phyloP scores from a whole-genome alignment of 2,113 vertebrate genomes.

The mouse (Mus musculus) region DNA sequence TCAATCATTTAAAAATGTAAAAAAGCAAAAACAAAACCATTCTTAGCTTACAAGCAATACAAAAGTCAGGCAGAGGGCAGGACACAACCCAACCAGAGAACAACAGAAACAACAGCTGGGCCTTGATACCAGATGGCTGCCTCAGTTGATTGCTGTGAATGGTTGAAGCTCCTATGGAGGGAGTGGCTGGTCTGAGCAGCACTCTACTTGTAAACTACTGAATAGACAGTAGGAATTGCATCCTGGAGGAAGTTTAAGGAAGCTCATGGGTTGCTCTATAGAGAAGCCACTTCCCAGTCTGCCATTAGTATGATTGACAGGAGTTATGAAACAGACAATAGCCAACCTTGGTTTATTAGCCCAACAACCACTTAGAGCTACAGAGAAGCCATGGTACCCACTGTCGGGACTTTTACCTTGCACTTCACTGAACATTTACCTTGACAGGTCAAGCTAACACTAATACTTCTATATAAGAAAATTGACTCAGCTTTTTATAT shows the following conservation, averaged over 20 bases:
- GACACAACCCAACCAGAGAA: neutral
- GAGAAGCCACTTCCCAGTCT: neutral
- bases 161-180: neutral
- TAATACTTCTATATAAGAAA: neutral
- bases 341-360: neutral
- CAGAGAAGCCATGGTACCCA: neutral
- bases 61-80: neutral
- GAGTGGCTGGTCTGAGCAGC: neutral
- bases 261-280: neutral
- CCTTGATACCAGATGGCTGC: neutral
- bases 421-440: neutral
- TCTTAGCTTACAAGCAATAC: neutral
- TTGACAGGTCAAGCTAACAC: neutral
- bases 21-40: neutral
- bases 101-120: neutral
- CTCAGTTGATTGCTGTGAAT: neutral
- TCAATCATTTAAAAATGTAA: conserved; percentile 8
- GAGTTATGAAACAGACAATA: neutral
- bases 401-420: neutral
- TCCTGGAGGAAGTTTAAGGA: neutral
- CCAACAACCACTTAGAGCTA: neutral
- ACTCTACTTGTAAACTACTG: neutral
- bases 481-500: neutral
- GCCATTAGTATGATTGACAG: neutral
- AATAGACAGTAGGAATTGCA: neutral